Evolutionary conservation across 2,797 vertebrate species (phyloP).

Genomic region (Anableps anableps): DNA sequence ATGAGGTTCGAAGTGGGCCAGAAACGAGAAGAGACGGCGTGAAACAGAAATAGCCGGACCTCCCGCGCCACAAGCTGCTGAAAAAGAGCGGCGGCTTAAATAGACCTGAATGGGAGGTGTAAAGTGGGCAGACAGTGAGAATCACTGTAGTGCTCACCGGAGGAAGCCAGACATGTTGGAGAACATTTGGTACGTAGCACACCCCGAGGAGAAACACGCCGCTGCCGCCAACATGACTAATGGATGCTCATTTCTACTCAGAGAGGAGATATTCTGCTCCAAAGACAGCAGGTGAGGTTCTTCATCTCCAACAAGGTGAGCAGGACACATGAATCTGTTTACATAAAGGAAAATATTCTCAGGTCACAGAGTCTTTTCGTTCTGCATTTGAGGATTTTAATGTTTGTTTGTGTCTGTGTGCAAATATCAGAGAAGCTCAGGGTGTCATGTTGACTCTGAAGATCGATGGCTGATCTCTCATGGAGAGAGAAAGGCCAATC

Average conservation of each 20-base stretch:
- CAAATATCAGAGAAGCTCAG: conserved; percentile 65
- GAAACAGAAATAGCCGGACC: conserved; percentile 43
- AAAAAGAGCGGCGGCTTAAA: conserved; percentile 49
- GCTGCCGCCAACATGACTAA: conserved; percentile 37
- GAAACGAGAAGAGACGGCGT: conserved; percentile 20
- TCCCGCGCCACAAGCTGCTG: conserved; percentile 55
- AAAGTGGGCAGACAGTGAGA: conserved; percentile 65
- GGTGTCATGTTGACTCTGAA: conserved; percentile 62
- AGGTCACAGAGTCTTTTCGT: conserved; percentile 30
- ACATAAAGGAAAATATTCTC: conserved; percentile 45
- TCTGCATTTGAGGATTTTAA: conserved; percentile 32
- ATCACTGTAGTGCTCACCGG: conserved; percentile 54
- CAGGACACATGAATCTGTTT: conserved; percentile 34
- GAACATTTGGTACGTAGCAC: conserved; percentile 66
- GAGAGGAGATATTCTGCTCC: conserved; percentile 14
- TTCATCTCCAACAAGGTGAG: conserved; percentile 44
- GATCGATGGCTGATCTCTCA: conserved; percentile 68
- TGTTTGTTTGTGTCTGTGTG: conserved; percentile 63
- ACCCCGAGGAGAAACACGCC: conserved; percentile 38
- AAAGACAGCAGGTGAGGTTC: conserved; percentile 34
- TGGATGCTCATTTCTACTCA: conserved; percentile 47
- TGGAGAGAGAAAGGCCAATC: conserved; percentile 68
- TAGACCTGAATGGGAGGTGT: conserved; percentile 72
- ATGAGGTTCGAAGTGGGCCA: conserved; percentile 51
- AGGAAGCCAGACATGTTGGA: conserved; percentile 71